Base-by-base conservation (phyloP, 2,113 vertebrate species). In the Picathartes gymnocephalus region DNA sequence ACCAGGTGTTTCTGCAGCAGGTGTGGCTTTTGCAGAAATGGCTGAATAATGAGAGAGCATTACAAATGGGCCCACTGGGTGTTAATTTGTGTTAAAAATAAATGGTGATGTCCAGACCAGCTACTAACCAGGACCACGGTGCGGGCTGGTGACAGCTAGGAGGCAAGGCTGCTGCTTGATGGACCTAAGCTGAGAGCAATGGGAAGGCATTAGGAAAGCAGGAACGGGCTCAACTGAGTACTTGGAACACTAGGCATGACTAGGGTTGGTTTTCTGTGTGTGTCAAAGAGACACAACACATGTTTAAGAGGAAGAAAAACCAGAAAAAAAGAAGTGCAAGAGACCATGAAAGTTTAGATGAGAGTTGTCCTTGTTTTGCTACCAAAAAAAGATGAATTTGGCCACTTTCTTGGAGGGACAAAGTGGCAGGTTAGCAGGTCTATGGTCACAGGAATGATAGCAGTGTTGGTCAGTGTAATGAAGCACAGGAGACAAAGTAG, bases 211-310 rank as follows among this genome's bases (percentile, higher is more conserved):
- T 13, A 74, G 53, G 18, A 91, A 37, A 81, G 30, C 13, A 92
- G 24, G 8, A 92, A 66, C 0, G 0, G 68, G 15, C 23, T 54
- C 35, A 61, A 10, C 1, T 11, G 30, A 61, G 22, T 40, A 35
- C 20, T 61, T 37, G 11, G 40, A 81, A 35, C 51, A 66, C 51
- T 0, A 3, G 56, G 20, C 22, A 68, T 48, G 44, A 58, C 28
- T 69, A 71, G 4, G 7, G 19, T 13, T 90, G 73, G 1, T 51
- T 64, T 81, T 71, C 35, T 76, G 33, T n/a, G 31, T 20, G 3
- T 50, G 27, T 71, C 37, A 51, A 51, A 73, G 39, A 42, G 10
- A 48, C 18, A 47, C 0, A 10, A 14, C 21, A 23, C 0, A 3
- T 13, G 4, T 39, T 61, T 30, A 72, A 79, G 25, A 47, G 31